phyloP scores from a whole-genome alignment of 1,140 invertebrate species.

The Aplysia californica region DNA sequence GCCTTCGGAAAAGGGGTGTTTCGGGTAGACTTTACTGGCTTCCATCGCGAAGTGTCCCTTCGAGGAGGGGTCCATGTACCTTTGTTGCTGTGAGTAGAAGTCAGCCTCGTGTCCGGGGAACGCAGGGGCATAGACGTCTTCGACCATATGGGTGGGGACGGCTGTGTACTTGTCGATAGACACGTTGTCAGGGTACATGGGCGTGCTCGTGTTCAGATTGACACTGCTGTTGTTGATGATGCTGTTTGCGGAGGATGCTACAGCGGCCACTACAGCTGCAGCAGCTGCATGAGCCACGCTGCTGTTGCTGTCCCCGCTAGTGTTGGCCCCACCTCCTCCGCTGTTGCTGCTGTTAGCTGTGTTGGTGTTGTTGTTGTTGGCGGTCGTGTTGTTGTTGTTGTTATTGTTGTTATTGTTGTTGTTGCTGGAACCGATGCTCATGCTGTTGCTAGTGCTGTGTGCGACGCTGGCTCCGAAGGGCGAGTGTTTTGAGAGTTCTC shows the following conservation, averaged over 20 bases:
- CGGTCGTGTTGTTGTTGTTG: conserved; percentile 24
- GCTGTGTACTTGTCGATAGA: conserved; percentile 15
- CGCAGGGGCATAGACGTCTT: conserved; percentile 33
- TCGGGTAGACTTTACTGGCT: conserved; percentile 2
- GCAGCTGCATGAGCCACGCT: too few species aligned
- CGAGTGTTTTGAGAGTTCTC: conserved; percentile 23
- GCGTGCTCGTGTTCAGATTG: neutral
- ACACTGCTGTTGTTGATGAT: neutral
- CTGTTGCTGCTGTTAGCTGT: neutral
- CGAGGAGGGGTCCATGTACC: conserved; percentile 33
- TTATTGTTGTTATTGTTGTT: conserved; percentile 2
- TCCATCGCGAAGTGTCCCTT: conserved; percentile 22
- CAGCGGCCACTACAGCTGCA: too few species aligned
- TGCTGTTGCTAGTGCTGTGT: conserved; percentile 8
- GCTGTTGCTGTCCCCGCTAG: conserved; percentile 3
- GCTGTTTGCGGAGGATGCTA: neutral
- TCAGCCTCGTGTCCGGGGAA: conserved; percentile 32
- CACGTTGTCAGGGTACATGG: conserved; percentile 31
- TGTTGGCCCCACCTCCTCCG: neutral
- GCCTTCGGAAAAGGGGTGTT: conserved; percentile 13
- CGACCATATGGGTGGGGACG: conserved; percentile 16
- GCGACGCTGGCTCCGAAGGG: conserved; percentile 21
- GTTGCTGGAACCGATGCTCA: neutral
- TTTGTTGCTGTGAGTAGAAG: conserved; percentile 32
- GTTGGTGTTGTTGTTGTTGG: neutral